phyloP scores from a whole-genome alignment of 2,797 vertebrate genomes.

The Phrynocephalus forsythii region DNA sequence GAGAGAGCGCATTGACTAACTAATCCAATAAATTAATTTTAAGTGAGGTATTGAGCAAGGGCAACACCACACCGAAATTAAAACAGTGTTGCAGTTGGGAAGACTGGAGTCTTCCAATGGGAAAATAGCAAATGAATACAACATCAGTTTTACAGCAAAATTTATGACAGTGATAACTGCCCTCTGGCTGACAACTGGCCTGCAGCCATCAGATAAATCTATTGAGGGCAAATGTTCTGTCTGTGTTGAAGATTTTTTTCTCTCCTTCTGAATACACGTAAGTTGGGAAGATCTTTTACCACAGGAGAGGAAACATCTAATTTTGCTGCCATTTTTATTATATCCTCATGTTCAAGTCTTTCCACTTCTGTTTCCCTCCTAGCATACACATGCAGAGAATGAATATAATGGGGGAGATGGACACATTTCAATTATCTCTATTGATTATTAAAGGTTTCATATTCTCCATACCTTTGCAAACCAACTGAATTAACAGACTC shows the following conservation, averaged over 20 bases:
- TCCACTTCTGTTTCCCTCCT: constrained; percentile 15
- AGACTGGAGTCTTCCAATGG: background rate
- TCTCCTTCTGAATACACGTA: background rate
- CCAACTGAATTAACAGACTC: background rate
- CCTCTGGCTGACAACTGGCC: background rate
- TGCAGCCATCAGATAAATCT: constrained; percentile 17
- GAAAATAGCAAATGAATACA: background rate
- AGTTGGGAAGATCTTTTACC: background rate
- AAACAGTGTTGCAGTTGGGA: background rate
- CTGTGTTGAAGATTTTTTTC: background rate
- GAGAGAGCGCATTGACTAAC: background rate
- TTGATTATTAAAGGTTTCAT: background rate
- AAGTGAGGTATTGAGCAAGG: background rate
- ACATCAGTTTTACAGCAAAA: constrained; percentile 22
- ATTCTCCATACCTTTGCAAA: background rate
- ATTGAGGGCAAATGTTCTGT: background rate
- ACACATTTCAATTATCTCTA: background rate
- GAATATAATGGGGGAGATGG: background rate
- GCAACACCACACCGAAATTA: background rate
- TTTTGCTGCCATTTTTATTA: constrained; percentile 8
- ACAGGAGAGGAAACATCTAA: background rate
- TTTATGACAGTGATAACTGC: background rate
- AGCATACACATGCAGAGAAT: background rate
- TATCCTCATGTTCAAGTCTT: constrained; percentile 5
- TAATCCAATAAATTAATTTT: background rate